These are phyloP conservation scores for Ylistrum balloti DNA, from an alignment of 1,140 invertebrate genomes.

Conservation along the genomic window DNA sequence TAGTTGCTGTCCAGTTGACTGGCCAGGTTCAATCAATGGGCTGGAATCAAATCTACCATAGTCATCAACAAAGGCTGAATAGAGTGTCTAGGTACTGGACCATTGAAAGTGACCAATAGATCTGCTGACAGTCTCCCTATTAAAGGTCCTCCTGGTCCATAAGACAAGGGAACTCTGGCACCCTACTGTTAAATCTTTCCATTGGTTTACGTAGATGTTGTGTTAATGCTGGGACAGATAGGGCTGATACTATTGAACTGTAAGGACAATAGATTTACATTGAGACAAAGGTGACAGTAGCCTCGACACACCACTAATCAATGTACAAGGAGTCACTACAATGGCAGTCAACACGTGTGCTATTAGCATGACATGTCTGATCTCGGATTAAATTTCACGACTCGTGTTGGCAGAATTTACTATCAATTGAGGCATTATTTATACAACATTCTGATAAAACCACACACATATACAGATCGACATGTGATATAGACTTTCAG, in stretches of 20 bases:
- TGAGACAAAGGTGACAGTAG: slow-evolving; percentile 32
- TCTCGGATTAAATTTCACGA: slow-evolving; percentile 3
- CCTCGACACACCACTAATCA: background rate
- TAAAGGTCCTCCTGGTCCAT: background rate
- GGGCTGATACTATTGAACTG: background rate
- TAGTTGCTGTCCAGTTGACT: background rate
- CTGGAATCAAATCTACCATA: background rate
- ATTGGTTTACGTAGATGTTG: background rate
- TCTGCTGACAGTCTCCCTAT: background rate
- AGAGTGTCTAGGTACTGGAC: background rate
- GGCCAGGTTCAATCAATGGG: background rate
- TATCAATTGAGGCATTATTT: background rate
- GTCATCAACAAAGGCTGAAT: background rate
- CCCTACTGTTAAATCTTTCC: background rate
- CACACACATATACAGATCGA: background rate
- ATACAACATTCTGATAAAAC: slow-evolving; percentile 3
- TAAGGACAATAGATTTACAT: background rate
- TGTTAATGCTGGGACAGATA: background rate
- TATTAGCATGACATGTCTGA: slow-evolving; percentile 17
- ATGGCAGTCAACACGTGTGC: slow-evolving; percentile 7
- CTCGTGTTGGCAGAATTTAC: background rate
- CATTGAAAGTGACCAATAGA: slow-evolving; percentile 14
- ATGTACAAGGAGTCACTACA: background rate
- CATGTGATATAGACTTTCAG: too few relatives aligned
- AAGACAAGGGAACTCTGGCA: background rate